phyloP scores from a whole-genome alignment of 2,113 vertebrate genomes.

The Lipophrys pholis region DNA sequence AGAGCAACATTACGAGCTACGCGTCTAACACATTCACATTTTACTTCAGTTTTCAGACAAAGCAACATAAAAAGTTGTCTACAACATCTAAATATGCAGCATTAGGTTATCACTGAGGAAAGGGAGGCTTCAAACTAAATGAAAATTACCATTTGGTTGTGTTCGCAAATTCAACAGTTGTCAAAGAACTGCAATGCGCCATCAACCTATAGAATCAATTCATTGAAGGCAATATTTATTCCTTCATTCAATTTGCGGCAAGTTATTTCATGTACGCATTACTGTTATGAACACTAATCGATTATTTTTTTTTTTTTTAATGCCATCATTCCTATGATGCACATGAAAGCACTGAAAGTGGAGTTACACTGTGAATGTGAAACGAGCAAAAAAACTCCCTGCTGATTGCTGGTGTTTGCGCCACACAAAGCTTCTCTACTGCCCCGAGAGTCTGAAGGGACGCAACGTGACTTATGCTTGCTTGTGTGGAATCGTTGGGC shows the following conservation, averaged over 20 bases:
- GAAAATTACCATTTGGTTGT: not conserved
- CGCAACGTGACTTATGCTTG: no score
- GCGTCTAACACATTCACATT: slow-evolving; percentile 8
- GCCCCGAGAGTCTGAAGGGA: no score
- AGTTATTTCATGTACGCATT: no score
- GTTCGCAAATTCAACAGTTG: slow-evolving; percentile 15
- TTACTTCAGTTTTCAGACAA: slow-evolving; percentile 19
- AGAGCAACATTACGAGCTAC: slow-evolving; percentile 2
- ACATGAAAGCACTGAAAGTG: slow-evolving; percentile 12
- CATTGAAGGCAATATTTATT: not conserved
- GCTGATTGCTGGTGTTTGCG: slow-evolving; percentile 40
- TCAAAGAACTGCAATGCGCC: slow-evolving; percentile 4
- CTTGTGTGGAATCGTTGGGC: no score
- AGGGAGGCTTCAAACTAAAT: slow-evolving; percentile 6
- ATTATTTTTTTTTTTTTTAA: no score
- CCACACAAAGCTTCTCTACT: slow-evolving; percentile 9
- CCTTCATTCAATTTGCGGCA: no score
- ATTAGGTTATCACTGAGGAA: slow-evolving; percentile 19
- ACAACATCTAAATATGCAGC: slow-evolving; percentile 12
- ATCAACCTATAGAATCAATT: not conserved
- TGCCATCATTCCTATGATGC: not conserved
- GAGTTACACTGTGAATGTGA: not conserved
- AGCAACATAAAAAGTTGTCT: not conserved
- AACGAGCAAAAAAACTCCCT: not conserved
- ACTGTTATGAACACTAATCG: no score